Percentiles rank a stretch among this genome's conserved stretches.
Evolutionary conservation across 2,113 vertebrate genomes (phyloP).

Genomic region (Microtus montanus): DNA sequence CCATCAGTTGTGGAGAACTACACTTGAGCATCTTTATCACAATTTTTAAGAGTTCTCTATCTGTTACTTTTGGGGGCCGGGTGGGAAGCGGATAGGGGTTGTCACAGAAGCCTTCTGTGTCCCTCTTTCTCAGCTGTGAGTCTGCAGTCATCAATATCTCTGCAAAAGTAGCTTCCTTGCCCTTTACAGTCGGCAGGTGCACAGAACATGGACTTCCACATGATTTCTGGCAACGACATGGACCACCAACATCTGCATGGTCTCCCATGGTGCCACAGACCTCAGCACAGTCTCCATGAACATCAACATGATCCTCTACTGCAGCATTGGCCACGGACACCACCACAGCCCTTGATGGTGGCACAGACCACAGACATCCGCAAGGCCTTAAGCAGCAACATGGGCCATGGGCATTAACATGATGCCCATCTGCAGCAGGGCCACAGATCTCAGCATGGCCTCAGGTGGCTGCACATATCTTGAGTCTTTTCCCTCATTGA

Average conservation of each 20-base stretch:
- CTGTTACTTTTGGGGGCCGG: not conserved
- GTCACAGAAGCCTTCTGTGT: not conserved
- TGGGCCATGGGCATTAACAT: not conserved
- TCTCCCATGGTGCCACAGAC: not conserved
- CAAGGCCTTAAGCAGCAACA: not conserved
- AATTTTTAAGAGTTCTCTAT: not conserved
- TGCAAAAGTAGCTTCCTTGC: not conserved
- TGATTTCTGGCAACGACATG: not conserved
- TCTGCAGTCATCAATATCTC: not conserved
- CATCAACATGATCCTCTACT: not conserved
- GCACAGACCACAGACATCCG: not conserved
- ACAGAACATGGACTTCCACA: not conserved
- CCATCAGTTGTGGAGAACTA: not conserved
- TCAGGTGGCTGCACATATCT: not conserved
- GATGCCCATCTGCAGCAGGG: too few species aligned
- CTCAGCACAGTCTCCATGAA: not conserved
- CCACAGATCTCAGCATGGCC: not conserved
- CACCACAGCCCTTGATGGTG: not conserved
- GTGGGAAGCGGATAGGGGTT: not conserved
- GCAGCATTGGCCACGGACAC: not conserved
- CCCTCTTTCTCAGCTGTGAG: not conserved
- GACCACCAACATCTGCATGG: too few species aligned
- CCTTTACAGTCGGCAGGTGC: not conserved
- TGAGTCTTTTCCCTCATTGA: not conserved
- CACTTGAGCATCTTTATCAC: not conserved